Conservation (phyloP, 30 jellyfish, hydroid and myxozoan species). For the Chrysaora quinquecirrha region DNA sequence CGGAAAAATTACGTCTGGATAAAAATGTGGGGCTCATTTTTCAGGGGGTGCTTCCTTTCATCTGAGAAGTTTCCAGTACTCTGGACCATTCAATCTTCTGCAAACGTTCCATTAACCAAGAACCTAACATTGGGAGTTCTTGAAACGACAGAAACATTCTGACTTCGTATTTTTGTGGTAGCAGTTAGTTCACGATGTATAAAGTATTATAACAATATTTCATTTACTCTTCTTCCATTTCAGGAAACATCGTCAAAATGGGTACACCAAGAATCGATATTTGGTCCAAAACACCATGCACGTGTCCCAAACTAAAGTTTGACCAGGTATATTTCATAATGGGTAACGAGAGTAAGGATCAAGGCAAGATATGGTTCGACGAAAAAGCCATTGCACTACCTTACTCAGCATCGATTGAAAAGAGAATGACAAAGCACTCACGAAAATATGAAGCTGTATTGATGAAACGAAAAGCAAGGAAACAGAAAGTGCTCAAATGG, state of each 20-base stretch:
- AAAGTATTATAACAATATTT: too few species aligned
- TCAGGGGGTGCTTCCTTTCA: too few species aligned
- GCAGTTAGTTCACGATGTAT: too few species aligned
- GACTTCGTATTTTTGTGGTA: too few species aligned
- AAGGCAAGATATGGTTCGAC: constrained; percentile 11
- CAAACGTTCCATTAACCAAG: too few species aligned
- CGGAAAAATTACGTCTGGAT: too few species aligned
- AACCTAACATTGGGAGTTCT: too few species aligned
- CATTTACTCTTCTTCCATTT: too few species aligned
- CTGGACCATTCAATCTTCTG: too few species aligned
- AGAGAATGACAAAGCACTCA: constrained; percentile 39
- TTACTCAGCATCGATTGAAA: constrained; percentile 18
- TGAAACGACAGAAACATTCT: too few species aligned
- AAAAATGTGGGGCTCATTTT: too few species aligned
- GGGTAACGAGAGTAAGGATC: constrained; percentile 30
- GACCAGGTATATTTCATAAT: constrained; percentile 34
- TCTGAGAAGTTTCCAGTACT: too few species aligned
- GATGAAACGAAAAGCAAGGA: constrained; percentile 5
- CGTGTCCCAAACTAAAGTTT: constrained; percentile 37
- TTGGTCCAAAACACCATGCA: constrained; percentile 27
- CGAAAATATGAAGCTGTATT: constrained; percentile 16
- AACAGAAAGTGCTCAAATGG: background rate
- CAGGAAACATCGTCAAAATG: constrained; percentile 21
- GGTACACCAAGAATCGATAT: constrained; percentile 11
- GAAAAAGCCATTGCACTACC: constrained; percentile 1